Conservation (phyloP, 2,888 invertebrate species). For the Nezara viridula region DNA sequence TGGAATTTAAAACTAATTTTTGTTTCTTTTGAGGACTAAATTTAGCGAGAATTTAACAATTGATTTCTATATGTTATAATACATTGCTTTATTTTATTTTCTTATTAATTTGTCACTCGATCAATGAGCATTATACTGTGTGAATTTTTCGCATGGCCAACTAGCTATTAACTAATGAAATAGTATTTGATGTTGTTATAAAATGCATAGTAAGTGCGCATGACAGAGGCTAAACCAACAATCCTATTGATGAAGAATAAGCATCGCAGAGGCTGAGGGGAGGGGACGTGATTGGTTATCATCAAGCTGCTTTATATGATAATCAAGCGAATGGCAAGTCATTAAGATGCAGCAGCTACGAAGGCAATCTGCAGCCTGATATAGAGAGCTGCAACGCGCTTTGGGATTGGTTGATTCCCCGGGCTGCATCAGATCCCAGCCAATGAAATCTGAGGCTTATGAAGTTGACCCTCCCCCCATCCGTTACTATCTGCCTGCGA, state of each 20-base stretch:
- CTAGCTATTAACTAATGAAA: too few relatives aligned
- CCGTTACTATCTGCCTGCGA: not conserved
- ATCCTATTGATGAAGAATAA: not conserved
- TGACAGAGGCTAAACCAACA: not conserved
- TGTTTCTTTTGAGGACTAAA: too few relatives aligned
- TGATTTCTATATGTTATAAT: too few relatives aligned
- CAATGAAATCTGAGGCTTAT: not conserved
- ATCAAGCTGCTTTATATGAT: conserved; percentile 16
- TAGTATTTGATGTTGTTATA: too few relatives aligned
- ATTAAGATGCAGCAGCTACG: not conserved
- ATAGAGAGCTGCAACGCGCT: not conserved
- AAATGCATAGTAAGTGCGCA: too few relatives aligned
- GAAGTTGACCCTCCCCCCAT: not conserved
- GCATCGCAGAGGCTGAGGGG: not conserved
- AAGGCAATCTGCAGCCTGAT: conserved; percentile 18
- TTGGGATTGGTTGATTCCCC: not conserved
- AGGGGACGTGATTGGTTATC: not conserved
- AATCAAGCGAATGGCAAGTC: conserved; percentile 8
- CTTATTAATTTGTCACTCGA: too few relatives aligned
- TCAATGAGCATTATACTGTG: too few relatives aligned
- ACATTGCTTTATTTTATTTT: too few relatives aligned
- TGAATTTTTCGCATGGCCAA: too few relatives aligned
- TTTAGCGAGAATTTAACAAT: too few relatives aligned
- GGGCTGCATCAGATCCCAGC: not conserved
- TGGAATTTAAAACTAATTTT: too few relatives aligned